phyloP scores from a whole-genome alignment of 53 echinoderm and acorn worm genomes.

The Echinometra lucunter region DNA sequence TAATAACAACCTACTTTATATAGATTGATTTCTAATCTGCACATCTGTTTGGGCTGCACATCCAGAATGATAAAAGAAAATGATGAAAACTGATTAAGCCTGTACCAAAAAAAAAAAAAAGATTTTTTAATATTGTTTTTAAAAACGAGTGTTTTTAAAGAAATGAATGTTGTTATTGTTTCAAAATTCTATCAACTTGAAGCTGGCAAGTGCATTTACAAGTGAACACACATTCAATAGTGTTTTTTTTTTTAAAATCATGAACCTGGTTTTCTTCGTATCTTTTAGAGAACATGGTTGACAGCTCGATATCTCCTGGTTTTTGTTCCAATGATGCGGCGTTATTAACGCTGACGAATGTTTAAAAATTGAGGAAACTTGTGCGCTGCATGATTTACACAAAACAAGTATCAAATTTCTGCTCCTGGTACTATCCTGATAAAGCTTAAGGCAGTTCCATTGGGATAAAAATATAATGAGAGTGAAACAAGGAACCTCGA shows the following conservation, averaged over 20 bases:
- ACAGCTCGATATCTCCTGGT: not conserved
- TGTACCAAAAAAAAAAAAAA: too few species aligned
- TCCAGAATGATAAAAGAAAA: too few species aligned
- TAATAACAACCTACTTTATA: too few species aligned
- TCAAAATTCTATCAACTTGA: not conserved
- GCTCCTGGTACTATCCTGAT: not conserved
- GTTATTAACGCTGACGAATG: conserved; percentile 20
- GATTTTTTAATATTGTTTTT: too few species aligned
- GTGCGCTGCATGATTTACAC: conserved; percentile 34
- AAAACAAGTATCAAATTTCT: conserved; percentile 24
- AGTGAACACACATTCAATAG: not conserved
- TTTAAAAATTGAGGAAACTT: conserved; percentile 40
- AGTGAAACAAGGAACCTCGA: not conserved
- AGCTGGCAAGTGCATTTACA: not conserved
- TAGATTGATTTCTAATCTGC: too few species aligned
- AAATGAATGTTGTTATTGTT: not conserved
- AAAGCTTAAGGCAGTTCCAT: not conserved
- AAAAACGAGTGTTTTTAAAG: too few species aligned
- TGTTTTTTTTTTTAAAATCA: not conserved
- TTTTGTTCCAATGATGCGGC: not conserved
- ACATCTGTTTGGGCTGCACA: too few species aligned
- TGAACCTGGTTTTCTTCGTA: not conserved
- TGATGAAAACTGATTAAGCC: too few species aligned
- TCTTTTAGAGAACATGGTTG: not conserved
- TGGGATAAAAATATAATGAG: conserved; percentile 24